Base-by-base conservation (phyloP, 2,888 invertebrate species). In the Acleris cristana region DNA sequence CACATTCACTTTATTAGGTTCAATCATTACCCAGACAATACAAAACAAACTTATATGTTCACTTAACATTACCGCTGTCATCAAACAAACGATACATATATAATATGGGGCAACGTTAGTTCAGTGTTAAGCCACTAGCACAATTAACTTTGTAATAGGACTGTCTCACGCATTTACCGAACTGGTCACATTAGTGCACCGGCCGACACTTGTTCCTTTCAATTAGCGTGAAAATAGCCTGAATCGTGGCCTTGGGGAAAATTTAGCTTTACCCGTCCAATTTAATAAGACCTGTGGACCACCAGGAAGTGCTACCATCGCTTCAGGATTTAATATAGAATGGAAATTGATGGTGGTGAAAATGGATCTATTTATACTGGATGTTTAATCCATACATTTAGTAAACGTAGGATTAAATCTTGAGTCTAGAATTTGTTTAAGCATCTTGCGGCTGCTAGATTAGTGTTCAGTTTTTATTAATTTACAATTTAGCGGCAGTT, bases 221-320 rank as follows among this genome's bases (percentile, higher is more conserved):
- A 67, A 67, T 67, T 67, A 63, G 58, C 40, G 62, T 53, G 53
- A 58, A 67, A 67, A 67, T 63, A 67, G 67, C 53, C 30, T 34
- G 40, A 67, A 63, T 66, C 52, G 57, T 19, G 56, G 18, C 63
- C 67, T 63, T 67, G 58, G 40, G 19, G 40, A 48, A 57, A 57
- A 62, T 44, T 63, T 62, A 23, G 57, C 26, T 10, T 26, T 23
- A 8, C 19, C 23, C 18, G 21, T 19, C 62, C 62, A 58, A 21
- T 57, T n/a, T 62, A 62, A 5, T n/a, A 18, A 21, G 53, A 30
- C 48, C 52, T 67, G 12, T 48, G 40, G 48, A 51, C 48, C 48
- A 19, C 7, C 26, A 57, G 62, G 57, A 67, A 63, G 52, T 51
- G 57, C 26, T 58, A 16, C 12, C 1, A 26, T n/a, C 23, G 44